phyloP scores from a whole-genome alignment of 2,888 invertebrate species.

The Dicranocentrus wangi region DNA sequence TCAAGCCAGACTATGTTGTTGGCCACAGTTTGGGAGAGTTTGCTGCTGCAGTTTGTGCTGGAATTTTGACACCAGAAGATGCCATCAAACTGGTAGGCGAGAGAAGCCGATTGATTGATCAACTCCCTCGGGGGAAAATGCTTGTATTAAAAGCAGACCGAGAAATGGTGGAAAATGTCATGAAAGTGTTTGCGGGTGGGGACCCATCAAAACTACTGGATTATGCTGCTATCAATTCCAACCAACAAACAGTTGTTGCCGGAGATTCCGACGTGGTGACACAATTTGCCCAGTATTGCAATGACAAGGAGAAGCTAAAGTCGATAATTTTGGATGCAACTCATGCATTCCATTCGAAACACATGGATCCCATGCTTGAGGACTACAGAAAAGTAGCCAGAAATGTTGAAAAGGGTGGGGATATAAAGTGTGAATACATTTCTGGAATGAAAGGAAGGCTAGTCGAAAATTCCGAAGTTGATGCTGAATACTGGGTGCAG shows the following conservation, averaged over 20 bases:
- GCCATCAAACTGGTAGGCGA: constrained; percentile 61
- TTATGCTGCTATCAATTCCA: constrained; percentile 63
- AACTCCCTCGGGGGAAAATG: constrained; percentile 56
- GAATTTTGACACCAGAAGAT: constrained; percentile 58
- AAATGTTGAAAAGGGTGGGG: not conserved
- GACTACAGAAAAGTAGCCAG: constrained; percentile 39
- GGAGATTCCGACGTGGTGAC: constrained; percentile 35
- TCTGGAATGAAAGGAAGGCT: constrained; percentile 63
- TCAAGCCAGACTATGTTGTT: constrained; percentile 48
- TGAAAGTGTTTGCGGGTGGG: constrained; percentile 10
- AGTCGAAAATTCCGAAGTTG: not conserved
- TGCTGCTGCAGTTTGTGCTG: constrained; percentile 59
- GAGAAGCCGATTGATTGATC: constrained; percentile 61
- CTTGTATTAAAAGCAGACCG: constrained; percentile 53
- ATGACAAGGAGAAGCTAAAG: constrained; percentile 37
- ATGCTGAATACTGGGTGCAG: constrained; percentile 63
- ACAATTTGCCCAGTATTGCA: constrained; percentile 42
- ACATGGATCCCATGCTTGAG: constrained; percentile 56
- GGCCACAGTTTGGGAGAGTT: constrained; percentile 65
- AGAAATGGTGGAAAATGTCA: constrained; percentile 14
- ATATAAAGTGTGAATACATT: constrained; percentile 50
- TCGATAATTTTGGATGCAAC: constrained; percentile 48
- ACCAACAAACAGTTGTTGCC: constrained; percentile 59
- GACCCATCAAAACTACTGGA: constrained; percentile 39
- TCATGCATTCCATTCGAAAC: constrained; percentile 61